Percentiles rank a stretch among this genome's conserved stretches.
Evolutionary conservation across 2,888 invertebrate genomes (phyloP).

Genomic region (Temnothorax rugatulus): DNA sequence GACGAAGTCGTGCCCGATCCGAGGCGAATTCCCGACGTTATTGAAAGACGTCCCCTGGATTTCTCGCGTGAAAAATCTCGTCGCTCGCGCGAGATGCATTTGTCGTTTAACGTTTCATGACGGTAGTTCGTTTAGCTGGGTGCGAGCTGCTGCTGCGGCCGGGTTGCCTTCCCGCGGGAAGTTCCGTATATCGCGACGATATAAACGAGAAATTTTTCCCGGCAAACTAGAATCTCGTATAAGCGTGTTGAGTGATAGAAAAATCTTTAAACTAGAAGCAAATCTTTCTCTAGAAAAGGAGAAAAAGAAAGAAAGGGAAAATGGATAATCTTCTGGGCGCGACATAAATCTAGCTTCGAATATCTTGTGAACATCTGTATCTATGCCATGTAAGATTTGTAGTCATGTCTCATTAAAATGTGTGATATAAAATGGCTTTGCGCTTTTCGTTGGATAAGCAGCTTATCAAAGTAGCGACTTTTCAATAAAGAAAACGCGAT

Average conservation of each 20-base stretch:
- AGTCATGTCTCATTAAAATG: not conserved
- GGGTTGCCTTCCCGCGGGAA: constrained; percentile 12
- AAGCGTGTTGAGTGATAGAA: not conserved
- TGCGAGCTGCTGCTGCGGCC: not conserved
- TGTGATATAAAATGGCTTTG: not conserved
- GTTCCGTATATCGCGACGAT: constrained; percentile 5
- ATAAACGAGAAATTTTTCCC: constrained; percentile 8
- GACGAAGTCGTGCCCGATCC: constrained; percentile 18
- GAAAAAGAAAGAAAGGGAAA: not conserved
- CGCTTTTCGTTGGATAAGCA: not conserved
- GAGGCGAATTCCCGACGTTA: constrained; percentile 22
- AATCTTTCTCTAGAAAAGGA: not conserved
- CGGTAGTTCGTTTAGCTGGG: constrained; percentile 10
- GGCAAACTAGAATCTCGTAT: not conserved
- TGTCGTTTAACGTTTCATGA: constrained; percentile 44
- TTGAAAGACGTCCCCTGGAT: constrained; percentile 19
- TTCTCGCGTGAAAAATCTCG: constrained; percentile 4
- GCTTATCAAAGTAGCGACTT: not conserved
- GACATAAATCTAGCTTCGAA: not conserved
- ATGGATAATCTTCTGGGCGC: not conserved
- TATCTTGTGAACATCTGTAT: not conserved
- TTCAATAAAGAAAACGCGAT: not conserved
- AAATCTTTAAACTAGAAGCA: not conserved
- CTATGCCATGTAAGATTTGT: not conserved
- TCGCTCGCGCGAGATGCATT: constrained; percentile 4